phyloP scores from a whole-genome alignment of 2,888 invertebrate genomes.

The Apodemia hepburni region DNA sequence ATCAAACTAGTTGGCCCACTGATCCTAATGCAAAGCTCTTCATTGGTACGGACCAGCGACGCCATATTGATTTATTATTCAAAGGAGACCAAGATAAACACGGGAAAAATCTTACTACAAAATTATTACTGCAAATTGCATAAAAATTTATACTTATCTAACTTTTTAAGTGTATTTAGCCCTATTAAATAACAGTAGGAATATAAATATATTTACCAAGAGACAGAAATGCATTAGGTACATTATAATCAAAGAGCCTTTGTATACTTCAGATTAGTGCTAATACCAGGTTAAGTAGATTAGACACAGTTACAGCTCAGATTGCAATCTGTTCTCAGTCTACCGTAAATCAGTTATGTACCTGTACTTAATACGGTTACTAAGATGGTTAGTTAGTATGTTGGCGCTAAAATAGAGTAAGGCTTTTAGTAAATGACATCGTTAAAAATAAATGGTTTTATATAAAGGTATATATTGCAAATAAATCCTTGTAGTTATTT shows the following conservation, averaged over 20 bases:
- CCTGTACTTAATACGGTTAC: background rate
- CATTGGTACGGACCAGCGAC: too few species aligned
- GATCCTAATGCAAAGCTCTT: too few species aligned
- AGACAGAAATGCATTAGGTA: background rate
- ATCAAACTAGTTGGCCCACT: too few species aligned
- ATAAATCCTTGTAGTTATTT: too few species aligned
- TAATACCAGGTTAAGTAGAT: constrained; percentile 9
- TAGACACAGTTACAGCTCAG: constrained; percentile 13
- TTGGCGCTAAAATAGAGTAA: background rate
- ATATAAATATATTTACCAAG: background rate
- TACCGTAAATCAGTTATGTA: background rate
- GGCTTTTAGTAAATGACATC: background rate
- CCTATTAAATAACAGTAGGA: too few species aligned
- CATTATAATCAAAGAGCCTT: constrained; percentile 10
- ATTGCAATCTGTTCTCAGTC: constrained; percentile 8
- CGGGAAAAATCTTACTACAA: too few species aligned
- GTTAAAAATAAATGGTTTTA: background rate
- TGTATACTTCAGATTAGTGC: constrained; percentile 7
- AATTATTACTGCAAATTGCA: too few species aligned
- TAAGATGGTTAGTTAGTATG: background rate
- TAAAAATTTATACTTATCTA: too few species aligned
- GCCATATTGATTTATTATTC: too few species aligned
- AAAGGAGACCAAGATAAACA: too few species aligned
- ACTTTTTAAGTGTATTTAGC: too few species aligned
- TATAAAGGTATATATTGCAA: too few species aligned